Base-by-base conservation (phyloP, 2,113 vertebrate genomes). In the Macrotis lagotis region DNA sequence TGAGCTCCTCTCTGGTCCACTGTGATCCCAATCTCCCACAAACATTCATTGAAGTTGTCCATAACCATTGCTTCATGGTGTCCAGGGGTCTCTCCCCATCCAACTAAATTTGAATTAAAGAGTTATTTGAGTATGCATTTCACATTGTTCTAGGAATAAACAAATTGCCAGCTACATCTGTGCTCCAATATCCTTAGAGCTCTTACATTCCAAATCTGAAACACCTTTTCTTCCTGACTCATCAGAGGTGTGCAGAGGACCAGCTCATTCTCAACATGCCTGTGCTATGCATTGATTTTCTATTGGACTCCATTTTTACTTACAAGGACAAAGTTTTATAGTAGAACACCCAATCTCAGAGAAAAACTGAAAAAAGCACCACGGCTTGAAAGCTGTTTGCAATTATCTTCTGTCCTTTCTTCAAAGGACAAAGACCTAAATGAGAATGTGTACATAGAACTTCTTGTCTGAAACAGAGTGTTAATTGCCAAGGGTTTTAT, bases 201-300 rank as follows among this genome's bases (percentile, higher is more conserved):
- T 53, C 52, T 53, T 12, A 12, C 28, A 37, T 37, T 66, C 26
- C 31, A 66, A 28, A 12, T 37, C 55, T 37, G 96, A 97, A 98
- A 96, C 88, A 98, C 96, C 93, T 96, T 51, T 97, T 98, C 98
- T 98, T 93, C 95, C 94, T 94, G 95, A 96, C 95, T 97, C 95
- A 92, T 94, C 94, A 92, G 95, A 97, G 96, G 97, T 97, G 98
- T 95, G 93, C 89, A 96, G 92, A 53, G 52, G 95, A 95, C 97
- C 98, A 97, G 95, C 92, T 94, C 96, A 98, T 97, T 94, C 91
- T 95, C 97, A 98, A 97, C 93, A 91, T 97, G 90, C 49, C 95
- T 96, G 25, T 96, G 96, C 96, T 98, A 97, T 97, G 93, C 92
- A 96, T 98, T 97, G 96, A 98, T 97, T 95, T 98, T 19, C 97